Base-by-base conservation (phyloP, 2,797 vertebrate genomes). In the Acanthurus lineatus region DNA sequence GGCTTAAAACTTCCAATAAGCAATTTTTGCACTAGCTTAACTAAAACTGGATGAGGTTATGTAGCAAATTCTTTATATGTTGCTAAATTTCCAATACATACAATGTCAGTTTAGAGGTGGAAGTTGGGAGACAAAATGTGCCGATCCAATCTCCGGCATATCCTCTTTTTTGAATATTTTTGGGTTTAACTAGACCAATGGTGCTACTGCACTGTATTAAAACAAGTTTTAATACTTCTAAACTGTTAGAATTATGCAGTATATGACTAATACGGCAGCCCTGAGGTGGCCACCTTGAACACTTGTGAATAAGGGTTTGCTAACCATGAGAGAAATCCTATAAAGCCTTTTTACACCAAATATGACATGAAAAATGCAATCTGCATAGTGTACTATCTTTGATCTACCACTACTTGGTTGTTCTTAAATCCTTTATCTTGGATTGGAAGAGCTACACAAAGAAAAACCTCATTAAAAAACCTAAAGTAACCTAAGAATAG, bases 1-100 rank as follows among this genome's bases (percentile, higher is more conserved):
- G 48, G 12, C 59, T 81, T 3, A 77, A 53, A 77, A 59, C 25
- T 15, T 62, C 40, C n/a, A 42, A 61, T 67, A 51, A 59, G 22
- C 0, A 5, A 14, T 28, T 35, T 42, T 22, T 3, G 60, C 28
- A 52, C 51, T 4, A 25, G n/a, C 25, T 65, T 78, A 62, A 53
- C 71, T 10, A 52, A 45, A 57, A 79, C 38, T 58, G 56, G 48
- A 56, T 61, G n/a, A 59, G 11, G 11, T 8, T 32, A 4, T 16
- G 28, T 47, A 17, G 19, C 20, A 28, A 48, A 53, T 8, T 45
- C 19, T 72, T 49, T 28, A 35, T 2, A 63, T 22, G 9, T 54
- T 62, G 12, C 14, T 8, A 14, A 70, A 7, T 12, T 60, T 15
- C 28, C 62, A 44, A 58, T n/a, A 35, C 59, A 60, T 20, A 76